Base-by-base conservation (phyloP, 2,797 vertebrate genomes). In the Pipistrellus pipistrellus region DNA sequence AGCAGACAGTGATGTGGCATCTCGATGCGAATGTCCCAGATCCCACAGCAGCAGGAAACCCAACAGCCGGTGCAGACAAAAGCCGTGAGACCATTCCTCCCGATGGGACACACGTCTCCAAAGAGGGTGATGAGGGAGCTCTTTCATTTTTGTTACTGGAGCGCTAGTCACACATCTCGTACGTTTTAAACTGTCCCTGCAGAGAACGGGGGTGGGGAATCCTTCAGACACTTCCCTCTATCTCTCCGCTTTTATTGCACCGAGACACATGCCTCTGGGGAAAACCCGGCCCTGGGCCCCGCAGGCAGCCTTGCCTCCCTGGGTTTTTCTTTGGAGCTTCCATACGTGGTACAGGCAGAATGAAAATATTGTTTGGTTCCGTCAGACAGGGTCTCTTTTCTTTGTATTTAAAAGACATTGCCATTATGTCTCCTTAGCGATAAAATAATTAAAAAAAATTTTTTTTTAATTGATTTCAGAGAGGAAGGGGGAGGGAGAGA, bases 231-330 rank as follows among this genome's bases (percentile, higher is more conserved):
- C 21, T 38, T 27, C 77, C 32, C 20, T 64, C 46, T 71, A 17
- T 69, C 64, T 21, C 9, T 41, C 78, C 62, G 64, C 73, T 81
- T 93, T 86, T 30, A 85, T 59, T 89, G 71, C 1, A 0, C 27
- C 11, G 83, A 25, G 93, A 92, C 90, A 71, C 59, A 4, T 30
- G 44, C 55, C 83, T 82, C 96, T 88, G 38, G 78, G 93, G 92
- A 91, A 88, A 92, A 92, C n/a, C 66, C 76, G 84, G 95, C 62
- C 88, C 92, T 32, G 62, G 90, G 73, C n/a, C 32, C 10, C 1
- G 0, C 15, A 12, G 2, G 1, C 44, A 9, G 10, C 35, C 57
- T 17, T 25, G 1, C 6, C 27, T n/a, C 44, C 38, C 72, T 23
- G 38, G 41, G 30, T 27, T 23, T 23, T 46, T 12, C 14, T 23